Percentiles rank a stretch among this genome's conserved stretches.
These are phyloP conservation scores for Zaprionus tsacasi DNA, from an alignment of 1,140 invertebrate genomes.

Conservation along the genomic window DNA sequence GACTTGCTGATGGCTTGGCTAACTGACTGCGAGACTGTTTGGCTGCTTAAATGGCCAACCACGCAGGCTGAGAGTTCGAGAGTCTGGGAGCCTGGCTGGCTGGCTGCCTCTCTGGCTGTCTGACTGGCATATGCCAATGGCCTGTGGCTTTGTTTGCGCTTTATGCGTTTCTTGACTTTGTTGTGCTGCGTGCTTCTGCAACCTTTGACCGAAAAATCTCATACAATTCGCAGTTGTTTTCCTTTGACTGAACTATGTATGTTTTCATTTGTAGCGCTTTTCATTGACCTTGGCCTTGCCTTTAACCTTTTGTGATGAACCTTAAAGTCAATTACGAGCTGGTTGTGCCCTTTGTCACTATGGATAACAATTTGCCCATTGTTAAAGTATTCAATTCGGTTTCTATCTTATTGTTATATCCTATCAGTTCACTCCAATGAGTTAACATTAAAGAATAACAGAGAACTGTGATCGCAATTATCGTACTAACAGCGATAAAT, in stretches of 20 bases:
- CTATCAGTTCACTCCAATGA: too few species aligned
- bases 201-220: constrained; percentile 14
- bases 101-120: constrained; percentile 14
- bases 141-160: constrained; percentile 71
- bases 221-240: constrained; percentile 22
- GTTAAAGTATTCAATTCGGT: background rate
- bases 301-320: constrained; percentile 33
- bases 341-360: background rate
- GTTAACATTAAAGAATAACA: background rate
- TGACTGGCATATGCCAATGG: constrained; percentile 64
- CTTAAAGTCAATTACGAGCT: constrained; percentile 4
- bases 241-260: constrained; percentile 12
- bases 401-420: too few species aligned
- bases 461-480: background rate
- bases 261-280: constrained; percentile 23
- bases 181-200: constrained; percentile 24
- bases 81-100: constrained; percentile 11
- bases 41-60: constrained; percentile 1
- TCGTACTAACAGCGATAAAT: background rate
- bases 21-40: background rate
- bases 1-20: constrained; percentile 29
- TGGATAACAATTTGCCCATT: background rate
- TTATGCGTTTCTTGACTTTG: constrained; percentile 59
- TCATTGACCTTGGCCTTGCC: constrained; percentile 37
- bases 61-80: constrained; percentile 10